Evolutionary conservation across 1,140 invertebrate genomes (phyloP).

Genomic region (Paracyclopina nana): DNA sequence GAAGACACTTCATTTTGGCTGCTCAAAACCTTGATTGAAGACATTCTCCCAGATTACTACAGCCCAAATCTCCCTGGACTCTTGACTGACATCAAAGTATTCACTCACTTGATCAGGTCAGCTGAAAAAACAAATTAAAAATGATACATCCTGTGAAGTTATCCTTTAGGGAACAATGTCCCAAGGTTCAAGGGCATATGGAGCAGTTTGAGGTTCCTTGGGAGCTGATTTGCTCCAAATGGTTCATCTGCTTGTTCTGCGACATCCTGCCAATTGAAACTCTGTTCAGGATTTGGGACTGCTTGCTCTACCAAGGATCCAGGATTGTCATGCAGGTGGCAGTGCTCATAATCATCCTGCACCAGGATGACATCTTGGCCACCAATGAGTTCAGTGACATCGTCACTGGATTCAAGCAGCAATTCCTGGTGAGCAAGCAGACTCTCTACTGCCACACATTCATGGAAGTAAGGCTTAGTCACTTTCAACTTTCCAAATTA

Average conservation of each 20-base stretch:
- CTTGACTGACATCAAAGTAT: slow-evolving; percentile 61
- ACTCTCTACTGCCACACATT: slow-evolving; percentile 60
- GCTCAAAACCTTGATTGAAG: slow-evolving; percentile 61
- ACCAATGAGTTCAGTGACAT: slow-evolving; percentile 51
- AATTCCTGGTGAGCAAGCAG: slow-evolving; percentile 45
- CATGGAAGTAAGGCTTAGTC: slow-evolving; percentile 55
- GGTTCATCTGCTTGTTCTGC: slow-evolving; percentile 79
- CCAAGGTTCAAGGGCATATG: slow-evolving; percentile 54
- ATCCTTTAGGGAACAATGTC: slow-evolving; percentile 49
- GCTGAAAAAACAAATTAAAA: neutral
- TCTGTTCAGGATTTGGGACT: slow-evolving; percentile 79
- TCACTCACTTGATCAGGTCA: slow-evolving; percentile 55
- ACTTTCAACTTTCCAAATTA: too few relatives aligned
- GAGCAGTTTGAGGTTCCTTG: slow-evolving; percentile 53
- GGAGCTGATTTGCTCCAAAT: slow-evolving; percentile 71
- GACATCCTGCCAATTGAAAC: slow-evolving; percentile 73
- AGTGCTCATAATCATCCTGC: slow-evolving; percentile 52
- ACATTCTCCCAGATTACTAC: slow-evolving; percentile 69
- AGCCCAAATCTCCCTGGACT: slow-evolving; percentile 66
- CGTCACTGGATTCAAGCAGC: slow-evolving; percentile 51
- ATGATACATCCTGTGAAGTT: slow-evolving; percentile 20
- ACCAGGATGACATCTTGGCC: slow-evolving; percentile 42
- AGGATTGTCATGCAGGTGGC: slow-evolving; percentile 71
- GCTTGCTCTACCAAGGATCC: slow-evolving; percentile 75
- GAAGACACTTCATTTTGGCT: slow-evolving; percentile 83